Evolutionary conservation across 2,888 invertebrate species (phyloP), one percentile per base, ranked within the genome.

Genomic region (Xestobium rufovillosum): DNA sequence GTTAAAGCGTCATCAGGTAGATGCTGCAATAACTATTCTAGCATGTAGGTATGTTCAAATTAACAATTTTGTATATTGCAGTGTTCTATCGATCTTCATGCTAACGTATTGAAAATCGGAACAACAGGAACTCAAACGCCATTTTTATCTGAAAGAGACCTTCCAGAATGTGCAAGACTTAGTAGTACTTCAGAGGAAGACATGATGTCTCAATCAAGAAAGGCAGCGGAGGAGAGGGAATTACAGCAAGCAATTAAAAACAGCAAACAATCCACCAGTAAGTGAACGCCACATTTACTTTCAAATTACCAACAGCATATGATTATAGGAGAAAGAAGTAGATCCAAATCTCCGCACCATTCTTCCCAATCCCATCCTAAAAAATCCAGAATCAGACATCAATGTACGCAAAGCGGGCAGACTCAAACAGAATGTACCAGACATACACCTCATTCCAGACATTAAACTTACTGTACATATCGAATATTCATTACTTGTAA

Each of bases 1-100:
- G 94, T 72, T 98, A 1, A 92, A 89, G 67, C 71, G 96, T 53
- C 96, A 97, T 73, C 95, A 94, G 75, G 88, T 87, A 59, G 38
- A 47, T 42, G 10, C n/a, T 3, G 23, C 13, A 14, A 14, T 17
- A 33, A 11, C 35, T 27, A 2, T 42, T 42, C 9, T 29, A 3
- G 17, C 26, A 14, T 23, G 25, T 26, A 13, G n/a, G n/a, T 42
- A n/a, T 2, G 17, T 29, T 14, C 14, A 9, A n/a, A 41, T 16
- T 13, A 34, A 16, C 12, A 38, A 34, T 27, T 39, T n/a, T 38
- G 26, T 44, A 15, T 27, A 19, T 49, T 49, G 46, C 55, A 87
- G 80, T 96, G 95, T 65, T 83, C 82, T 50, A 92, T 96, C 52
- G 95, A 97, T 65, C 69, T 98, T 51, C 85, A 86, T 60, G 74